Conservation (phyloP, 2,888 invertebrate genomes). For the Proisotoma minuta region DNA sequence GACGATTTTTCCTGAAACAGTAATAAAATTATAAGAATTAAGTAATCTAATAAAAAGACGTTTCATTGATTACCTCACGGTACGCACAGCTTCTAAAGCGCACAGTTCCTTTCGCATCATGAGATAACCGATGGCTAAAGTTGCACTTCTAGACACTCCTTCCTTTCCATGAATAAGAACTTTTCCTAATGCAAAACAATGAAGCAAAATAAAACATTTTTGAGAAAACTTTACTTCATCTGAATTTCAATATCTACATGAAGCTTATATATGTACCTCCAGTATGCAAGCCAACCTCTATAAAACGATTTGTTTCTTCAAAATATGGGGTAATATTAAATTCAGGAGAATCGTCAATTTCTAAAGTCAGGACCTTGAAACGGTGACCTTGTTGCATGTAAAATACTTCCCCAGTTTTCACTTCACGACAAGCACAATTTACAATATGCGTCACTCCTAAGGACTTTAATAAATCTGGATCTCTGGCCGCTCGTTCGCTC, state of each 20-base stretch:
- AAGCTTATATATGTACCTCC: constrained; percentile 12
- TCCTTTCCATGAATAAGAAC: constrained; percentile 53
- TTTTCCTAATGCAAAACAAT: no score
- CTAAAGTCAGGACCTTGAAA: constrained; percentile 50
- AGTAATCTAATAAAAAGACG: no score
- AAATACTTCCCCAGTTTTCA: constrained; percentile 23
- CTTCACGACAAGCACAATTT: constrained; percentile 37
- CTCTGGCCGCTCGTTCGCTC: constrained; percentile 49
- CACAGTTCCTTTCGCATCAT: constrained; percentile 53
- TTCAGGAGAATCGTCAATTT: constrained; percentile 52
- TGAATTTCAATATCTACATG: no score
- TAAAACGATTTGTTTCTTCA: constrained; percentile 52
- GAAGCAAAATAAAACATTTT: no score
- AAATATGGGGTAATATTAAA: constrained; percentile 52
- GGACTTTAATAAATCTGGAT: constrained; percentile 26
- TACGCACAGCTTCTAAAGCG: constrained; percentile 51
- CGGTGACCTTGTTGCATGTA: constrained; percentile 31
- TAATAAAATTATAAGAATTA: no score
- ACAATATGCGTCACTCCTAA: constrained; percentile 43
- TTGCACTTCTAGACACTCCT: constrained; percentile 54
- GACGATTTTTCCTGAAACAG: not conserved
- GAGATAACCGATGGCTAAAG: constrained; percentile 48
- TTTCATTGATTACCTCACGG: constrained; percentile 49
- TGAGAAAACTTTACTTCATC: no score
- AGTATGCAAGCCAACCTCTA: constrained; percentile 50